Base-by-base conservation (phyloP, 2,797 vertebrate species). In the Crenichthys baileyi region DNA sequence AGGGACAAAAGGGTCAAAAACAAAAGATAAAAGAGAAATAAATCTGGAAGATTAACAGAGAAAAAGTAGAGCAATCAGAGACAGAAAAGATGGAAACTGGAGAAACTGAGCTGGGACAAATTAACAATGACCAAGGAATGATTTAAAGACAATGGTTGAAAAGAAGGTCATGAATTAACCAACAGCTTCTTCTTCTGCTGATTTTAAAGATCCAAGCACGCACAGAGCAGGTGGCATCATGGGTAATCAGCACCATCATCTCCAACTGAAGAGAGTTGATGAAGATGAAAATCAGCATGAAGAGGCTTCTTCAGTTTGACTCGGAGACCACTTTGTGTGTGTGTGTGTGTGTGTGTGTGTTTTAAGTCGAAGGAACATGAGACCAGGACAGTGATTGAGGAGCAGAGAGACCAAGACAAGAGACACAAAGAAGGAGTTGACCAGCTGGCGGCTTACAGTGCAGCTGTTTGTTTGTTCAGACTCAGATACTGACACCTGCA, bases 191-290 rank as follows among this genome's bases (percentile, higher is more conserved):
- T 88, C 85, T 80, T 80, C 82, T 84, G 77, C 85, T 87, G 87
- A 86, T 87, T 87, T 79, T 87, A 73, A 78, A 89, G 80, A 80
- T 79, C 36, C 72, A 8, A 68, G 70, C 71, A 55, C 50, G 58
- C 73, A 48, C 82, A 53, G 73, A 65, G 67, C 75, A 75, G 73
- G 76, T n/a, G 15, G 85, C 85, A 88, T 87, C 82, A 51, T 90
- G 89, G 89, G 89, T 89, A 89, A 89, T 89, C 83, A 87, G 75
- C 78, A 79, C 65, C 83, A 83, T 86, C 83, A 73, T 80, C 77
- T 83, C 80, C 84, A 87, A 58, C 81, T 82, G 75, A n/a, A 61
- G 53, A 44, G 53, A 60, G 3, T 29, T 15, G 70, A 72, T 80
- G 70, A 79, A 67, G 72, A 88, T 72, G 78, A 72, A 84, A 86